Evolutionary conservation across 2,888 invertebrate genomes (phyloP).

Genomic region (Limenitis camilla): DNA sequence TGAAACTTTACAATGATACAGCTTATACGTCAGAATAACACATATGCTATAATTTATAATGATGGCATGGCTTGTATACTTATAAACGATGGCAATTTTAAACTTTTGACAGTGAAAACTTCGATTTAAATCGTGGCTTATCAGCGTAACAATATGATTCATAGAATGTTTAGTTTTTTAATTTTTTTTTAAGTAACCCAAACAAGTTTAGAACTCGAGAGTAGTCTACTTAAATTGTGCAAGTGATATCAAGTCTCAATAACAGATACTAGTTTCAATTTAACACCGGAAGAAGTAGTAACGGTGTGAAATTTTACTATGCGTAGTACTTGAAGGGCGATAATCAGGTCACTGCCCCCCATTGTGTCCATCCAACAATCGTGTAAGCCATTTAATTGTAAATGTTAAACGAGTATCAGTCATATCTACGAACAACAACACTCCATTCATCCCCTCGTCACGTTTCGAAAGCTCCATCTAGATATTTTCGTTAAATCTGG

Average conservation of each 20-base stretch:
- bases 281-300: neutral
- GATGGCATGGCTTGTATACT: no score
- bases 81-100: no score
- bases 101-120: no score
- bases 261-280: neutral
- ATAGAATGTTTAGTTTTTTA: no score
- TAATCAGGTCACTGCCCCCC: slow-evolving; percentile 45
- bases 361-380: slow-evolving; percentile 41
- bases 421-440: slow-evolving; percentile 30
- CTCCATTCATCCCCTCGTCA: slow-evolving; percentile 54
- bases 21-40: no score
- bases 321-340: slow-evolving; percentile 22
- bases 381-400: slow-evolving; percentile 41
- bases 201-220: no score
- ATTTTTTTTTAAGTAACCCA: no score
- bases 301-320: slow-evolving; percentile 7
- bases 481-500: slow-evolving; percentile 15
- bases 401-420: slow-evolving; percentile 43
- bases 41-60: no score
- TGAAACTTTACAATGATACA: no score
- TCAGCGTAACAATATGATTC: no score
- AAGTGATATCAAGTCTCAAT: neutral
- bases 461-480: slow-evolving; percentile 39
- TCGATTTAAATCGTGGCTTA: no score
- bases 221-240: neutral